Evolutionary conservation across 2,113 vertebrate species (phyloP), one percentile per base, ranked within the genome.

Genomic region (Nipponia nippon): DNA sequence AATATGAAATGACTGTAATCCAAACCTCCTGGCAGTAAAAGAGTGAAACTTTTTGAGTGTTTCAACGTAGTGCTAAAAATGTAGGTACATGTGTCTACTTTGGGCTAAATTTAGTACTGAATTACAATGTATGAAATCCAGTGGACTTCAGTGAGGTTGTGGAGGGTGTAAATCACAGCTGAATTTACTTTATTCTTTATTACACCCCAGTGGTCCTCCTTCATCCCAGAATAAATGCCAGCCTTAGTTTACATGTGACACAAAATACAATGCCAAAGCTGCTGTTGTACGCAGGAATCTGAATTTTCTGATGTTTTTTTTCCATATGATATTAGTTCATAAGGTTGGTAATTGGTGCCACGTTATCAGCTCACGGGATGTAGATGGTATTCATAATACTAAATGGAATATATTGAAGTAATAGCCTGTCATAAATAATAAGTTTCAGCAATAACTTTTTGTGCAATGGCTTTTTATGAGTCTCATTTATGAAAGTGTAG

Each of bases 201-300:
- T 32, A 22, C 7, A 13, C 22, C 9, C 17, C 34, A 21, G 0
- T 38, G 38, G 23, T 87, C 9, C 38, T 82, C 20, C n/a, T 78
- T 75, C 47, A 69, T 83, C 53, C 14, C n/a, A n/a, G 13, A 79
- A 50, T 75, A 53, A 59, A 47, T 44, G 42, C 38, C 73, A 93
- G 21, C 25, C 59, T 71, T 59, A 5, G 4, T 58, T 78, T 78
- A n/a, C 29, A 25, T 32, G 27, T 20, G 32, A 25, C 21, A 22
- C 15, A 13, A 50, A 76, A n/a, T 75, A 90, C 47, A 44, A 1
- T n/a, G 16, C 38, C 50, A 59, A 59, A 65, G 26, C 46, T n/a
- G 22, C 56, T 44, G 30, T 53, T 71, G 9, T 26, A 3, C 46
- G 22, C 0, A 0, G 10, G 7, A 75, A 84, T 71, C 30, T 32